A percentile compares a stretch with the other conserved stretches of the same genome.
phyloP scores from a whole-genome alignment of 2,113 vertebrate species.

The Vulpes vulpes region DNA sequence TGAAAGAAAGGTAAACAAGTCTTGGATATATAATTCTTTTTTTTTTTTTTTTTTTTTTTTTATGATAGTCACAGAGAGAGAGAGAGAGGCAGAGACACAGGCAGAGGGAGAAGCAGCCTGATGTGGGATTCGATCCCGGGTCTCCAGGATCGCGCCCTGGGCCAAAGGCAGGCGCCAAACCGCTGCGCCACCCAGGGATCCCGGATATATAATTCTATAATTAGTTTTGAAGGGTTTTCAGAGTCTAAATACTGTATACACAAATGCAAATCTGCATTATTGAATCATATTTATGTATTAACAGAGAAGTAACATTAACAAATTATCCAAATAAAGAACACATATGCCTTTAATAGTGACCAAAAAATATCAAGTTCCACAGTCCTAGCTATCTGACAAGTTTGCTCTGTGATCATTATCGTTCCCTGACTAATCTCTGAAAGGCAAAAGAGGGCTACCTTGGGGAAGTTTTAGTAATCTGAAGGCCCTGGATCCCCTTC shows the following conservation, averaged over 20 bases:
- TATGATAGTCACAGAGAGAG: too few species aligned
- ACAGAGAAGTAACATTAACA: slow-evolving; percentile 27
- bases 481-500: neutral
- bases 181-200: too few species aligned
- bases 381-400: neutral
- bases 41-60: too few species aligned
- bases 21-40: neutral
- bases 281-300: neutral
- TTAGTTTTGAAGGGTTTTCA: neutral
- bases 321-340: neutral
- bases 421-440: neutral
- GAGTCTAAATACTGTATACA: neutral
- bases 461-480: neutral
- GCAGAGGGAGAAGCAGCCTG: too few species aligned
- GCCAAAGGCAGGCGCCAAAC: too few species aligned
- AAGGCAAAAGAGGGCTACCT: neutral
- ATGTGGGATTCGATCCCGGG: too few species aligned
- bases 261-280: neutral
- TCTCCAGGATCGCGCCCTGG: too few species aligned
- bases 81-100: too few species aligned
- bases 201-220: neutral
- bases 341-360: neutral
- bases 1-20: neutral
- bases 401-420: neutral
- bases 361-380: neutral